These are phyloP conservation scores for human (Homo sapiens) DNA, from an alignment of 2,113 vertebrate species.

Conservation along the genomic window DNA sequence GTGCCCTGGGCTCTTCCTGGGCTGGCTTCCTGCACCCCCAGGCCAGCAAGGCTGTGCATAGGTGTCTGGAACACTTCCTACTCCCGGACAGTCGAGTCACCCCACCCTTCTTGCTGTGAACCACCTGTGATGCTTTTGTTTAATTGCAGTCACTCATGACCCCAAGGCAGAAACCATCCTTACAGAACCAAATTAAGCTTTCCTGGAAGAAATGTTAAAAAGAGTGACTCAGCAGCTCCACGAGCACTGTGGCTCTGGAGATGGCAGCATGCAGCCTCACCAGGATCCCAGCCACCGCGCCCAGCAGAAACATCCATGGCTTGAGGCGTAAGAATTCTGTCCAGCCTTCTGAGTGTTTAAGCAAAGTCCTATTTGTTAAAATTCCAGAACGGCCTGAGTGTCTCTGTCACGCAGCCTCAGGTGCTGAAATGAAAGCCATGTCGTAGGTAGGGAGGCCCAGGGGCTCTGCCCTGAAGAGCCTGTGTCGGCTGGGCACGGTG, in stretches of 20 bases:
- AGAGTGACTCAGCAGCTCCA: too few species aligned
- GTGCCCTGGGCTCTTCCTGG: too few species aligned
- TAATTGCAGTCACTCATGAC: background rate
- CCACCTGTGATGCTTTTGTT: background rate
- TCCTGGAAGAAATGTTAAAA: background rate
- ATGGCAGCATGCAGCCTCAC: too few species aligned
- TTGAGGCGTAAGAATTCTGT: background rate
- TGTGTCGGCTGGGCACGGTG: background rate
- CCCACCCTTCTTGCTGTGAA: background rate
- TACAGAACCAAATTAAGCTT: background rate
- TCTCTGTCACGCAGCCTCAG: background rate
- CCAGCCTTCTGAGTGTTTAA: background rate
- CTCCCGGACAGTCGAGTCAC: too few species aligned
- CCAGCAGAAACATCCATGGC: background rate
- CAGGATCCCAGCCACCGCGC: background rate
- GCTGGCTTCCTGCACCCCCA: too few species aligned
- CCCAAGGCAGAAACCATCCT: too few species aligned
- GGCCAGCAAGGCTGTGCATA: too few species aligned
- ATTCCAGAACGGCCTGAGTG: background rate
- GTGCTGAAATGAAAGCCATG: background rate
- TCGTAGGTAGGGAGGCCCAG: too few species aligned
- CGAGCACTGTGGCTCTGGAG: too few species aligned
- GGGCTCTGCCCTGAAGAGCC: background rate
- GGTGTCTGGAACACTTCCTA: too few species aligned
- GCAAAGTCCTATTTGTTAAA: background rate